Percentiles rank a stretch among this genome's conserved stretches.
These are phyloP conservation scores for Eubasilissa splendida DNA, from an alignment of 2,888 invertebrate species.

Conservation along the genomic window DNA sequence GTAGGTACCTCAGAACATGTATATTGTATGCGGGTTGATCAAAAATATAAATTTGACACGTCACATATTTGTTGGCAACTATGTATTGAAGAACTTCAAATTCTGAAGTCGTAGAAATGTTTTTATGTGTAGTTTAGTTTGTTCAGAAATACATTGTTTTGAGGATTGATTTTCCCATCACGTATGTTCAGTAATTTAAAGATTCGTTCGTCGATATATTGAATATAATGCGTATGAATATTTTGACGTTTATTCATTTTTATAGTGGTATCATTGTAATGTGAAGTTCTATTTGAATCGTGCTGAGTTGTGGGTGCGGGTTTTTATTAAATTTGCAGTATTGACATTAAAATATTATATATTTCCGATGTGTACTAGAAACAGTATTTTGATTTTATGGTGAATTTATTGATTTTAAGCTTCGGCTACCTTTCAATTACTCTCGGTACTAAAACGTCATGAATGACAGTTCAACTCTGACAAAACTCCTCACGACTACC, in stretches of 20 bases:
- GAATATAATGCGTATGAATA: constrained; percentile 6
- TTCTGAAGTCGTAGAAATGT: constrained; percentile 30
- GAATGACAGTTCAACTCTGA: constrained; percentile 50
- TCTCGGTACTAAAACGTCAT: constrained; percentile 41
- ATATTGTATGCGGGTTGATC: no score
- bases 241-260: constrained; percentile 47
- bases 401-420: background rate
- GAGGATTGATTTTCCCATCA: background rate
- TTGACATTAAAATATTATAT: constrained; percentile 41
- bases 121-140: background rate
- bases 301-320: constrained; percentile 41
- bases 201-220: background rate
- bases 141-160: constrained; percentile 10
- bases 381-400: background rate
- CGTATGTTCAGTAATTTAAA: background rate
- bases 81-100: constrained; percentile 12
- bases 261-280: constrained; percentile 46
- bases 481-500: constrained; percentile 45
- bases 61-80: constrained; percentile 34
- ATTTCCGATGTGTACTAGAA: constrained; percentile 7
- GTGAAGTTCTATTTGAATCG: constrained; percentile 47
- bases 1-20: no score
- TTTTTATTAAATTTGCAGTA: constrained; percentile 46
- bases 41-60: constrained; percentile 17
- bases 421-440: background rate